These are phyloP conservation scores for Corythoichthys haematopterus DNA, from an alignment of 2,113 vertebrate genomes.

Conservation along the genomic window DNA sequence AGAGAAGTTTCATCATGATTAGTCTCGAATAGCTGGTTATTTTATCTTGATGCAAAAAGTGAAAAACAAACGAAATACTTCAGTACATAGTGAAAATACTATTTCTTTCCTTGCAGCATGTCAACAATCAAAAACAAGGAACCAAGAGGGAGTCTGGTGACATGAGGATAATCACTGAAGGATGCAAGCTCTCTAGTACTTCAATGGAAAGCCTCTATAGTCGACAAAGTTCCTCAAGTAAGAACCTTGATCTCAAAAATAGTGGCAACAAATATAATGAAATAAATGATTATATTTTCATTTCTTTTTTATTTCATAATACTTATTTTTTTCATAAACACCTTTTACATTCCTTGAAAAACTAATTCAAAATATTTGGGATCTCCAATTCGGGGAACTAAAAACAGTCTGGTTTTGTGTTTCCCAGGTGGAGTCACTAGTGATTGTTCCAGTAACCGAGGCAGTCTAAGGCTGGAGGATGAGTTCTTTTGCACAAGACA, in stretches of 20 bases:
- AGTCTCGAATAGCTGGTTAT: conserved; percentile 37
- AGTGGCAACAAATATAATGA: not conserved
- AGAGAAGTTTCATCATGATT: conserved; percentile 31
- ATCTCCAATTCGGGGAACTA: not conserved
- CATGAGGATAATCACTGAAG: conserved; percentile 58
- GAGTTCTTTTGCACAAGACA: conserved; percentile 69
- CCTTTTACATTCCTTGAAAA: too few relatives aligned
- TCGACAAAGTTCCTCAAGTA: conserved; percentile 87
- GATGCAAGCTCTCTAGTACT: conserved; percentile 69
- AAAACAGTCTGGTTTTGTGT: conserved; percentile 11
- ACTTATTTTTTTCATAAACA: too few relatives aligned
- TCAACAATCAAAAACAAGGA: conserved; percentile 58
- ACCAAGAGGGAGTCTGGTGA: conserved; percentile 51
- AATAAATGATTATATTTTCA: too few relatives aligned
- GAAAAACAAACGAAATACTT: not conserved
- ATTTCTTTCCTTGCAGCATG: conserved; percentile 61
- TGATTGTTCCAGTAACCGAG: conserved; percentile 82
- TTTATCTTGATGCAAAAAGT: not conserved
- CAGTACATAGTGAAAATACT: not conserved
- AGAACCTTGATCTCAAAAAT: conserved; percentile 44
- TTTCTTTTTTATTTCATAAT: too few relatives aligned
- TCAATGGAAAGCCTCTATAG: conserved; percentile 88
- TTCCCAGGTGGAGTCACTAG: conserved; percentile 84
- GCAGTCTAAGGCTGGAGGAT: conserved; percentile 82
- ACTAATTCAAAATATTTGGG: not conserved